These are phyloP conservation scores for Panonychus citri DNA, from an alignment of 1,140 invertebrate species.

Conservation along the genomic window DNA sequence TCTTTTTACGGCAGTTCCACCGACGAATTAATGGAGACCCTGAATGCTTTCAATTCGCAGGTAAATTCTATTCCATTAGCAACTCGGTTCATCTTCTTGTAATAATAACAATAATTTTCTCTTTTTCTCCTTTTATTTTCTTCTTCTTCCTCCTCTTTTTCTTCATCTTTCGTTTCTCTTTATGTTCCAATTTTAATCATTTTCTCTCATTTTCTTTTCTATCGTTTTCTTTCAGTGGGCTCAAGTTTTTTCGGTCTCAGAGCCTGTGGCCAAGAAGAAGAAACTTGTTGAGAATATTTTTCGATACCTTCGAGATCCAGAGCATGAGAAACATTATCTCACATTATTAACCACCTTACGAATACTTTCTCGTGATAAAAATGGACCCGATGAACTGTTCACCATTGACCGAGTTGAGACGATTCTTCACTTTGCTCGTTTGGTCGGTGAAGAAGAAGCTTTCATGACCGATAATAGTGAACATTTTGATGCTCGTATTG, in stretches of 20 bases:
- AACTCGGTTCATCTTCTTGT: too few relatives aligned
- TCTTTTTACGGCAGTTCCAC: background rate
- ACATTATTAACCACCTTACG: slow-evolving; percentile 16
- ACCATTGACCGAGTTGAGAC: slow-evolving; percentile 37
- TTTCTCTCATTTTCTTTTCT: background rate
- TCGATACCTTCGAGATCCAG: background rate
- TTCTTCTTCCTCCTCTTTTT: too few relatives aligned
- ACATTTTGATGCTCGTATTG: slow-evolving; percentile 23
- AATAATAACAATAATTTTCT: too few relatives aligned
- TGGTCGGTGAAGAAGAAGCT: slow-evolving; percentile 22
- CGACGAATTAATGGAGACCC: background rate
- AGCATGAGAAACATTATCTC: background rate
- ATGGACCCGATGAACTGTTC: slow-evolving; percentile 39
- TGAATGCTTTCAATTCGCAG: background rate
- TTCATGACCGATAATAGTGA: slow-evolving; percentile 12
- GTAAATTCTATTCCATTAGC: too few relatives aligned
- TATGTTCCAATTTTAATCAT: too few relatives aligned
- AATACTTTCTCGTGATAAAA: slow-evolving; percentile 37
- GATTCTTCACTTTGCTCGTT: slow-evolving; percentile 36
- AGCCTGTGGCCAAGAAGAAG: background rate
- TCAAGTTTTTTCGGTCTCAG: background rate
- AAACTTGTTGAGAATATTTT: slow-evolving; percentile 6
- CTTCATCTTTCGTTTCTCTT: too few relatives aligned
- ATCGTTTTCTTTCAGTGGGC: background rate
- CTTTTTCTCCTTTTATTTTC: too few relatives aligned